Percentiles rank a stretch among this genome's conserved stretches.
Conservation (phyloP, 1,140 invertebrate species). For the Galendromus occidentalis region DNA sequence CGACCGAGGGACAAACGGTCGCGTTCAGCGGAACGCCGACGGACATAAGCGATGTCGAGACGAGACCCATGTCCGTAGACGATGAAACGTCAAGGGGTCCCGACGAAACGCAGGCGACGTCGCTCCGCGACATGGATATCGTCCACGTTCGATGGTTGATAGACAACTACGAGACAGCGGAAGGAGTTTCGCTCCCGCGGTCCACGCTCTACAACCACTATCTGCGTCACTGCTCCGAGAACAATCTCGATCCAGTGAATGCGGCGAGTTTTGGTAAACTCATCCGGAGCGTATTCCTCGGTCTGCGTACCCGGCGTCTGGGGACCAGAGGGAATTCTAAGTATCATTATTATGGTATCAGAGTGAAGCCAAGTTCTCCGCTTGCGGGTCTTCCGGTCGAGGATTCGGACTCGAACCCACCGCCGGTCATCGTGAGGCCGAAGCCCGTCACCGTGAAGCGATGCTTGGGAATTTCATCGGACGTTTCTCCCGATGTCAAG, state of each 20-base stretch:
- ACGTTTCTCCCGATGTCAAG: background rate
- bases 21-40: background rate
- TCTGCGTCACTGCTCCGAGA: conserved; percentile 73
- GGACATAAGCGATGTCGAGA: background rate
- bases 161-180: conserved; percentile 93
- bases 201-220: conserved; percentile 94
- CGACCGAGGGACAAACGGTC: background rate
- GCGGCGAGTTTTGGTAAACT: conserved; percentile 97
- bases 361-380: conserved; percentile 69
- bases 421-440: background rate
- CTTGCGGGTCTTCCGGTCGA: conserved; percentile 43
- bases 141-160: conserved; percentile 81
- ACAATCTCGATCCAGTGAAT: conserved; percentile 91
- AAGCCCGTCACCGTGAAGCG: background rate
- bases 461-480: background rate
- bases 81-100: background rate
- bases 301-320: conserved; percentile 70
- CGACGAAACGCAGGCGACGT: background rate
- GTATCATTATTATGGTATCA: conserved; percentile 98
- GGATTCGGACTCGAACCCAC: conserved; percentile 1
- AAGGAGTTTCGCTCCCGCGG: conserved; percentile 84
- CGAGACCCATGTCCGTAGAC: background rate
- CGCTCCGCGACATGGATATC: conserved; percentile 2
- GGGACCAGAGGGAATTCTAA: conserved; percentile 98
- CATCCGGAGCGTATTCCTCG: conserved; percentile 90